A percentile compares a stretch with the other conserved stretches of the same genome.
These are phyloP conservation scores for Pedetes capensis DNA, from an alignment of 2,113 vertebrate genomes.

Conservation along the genomic window DNA sequence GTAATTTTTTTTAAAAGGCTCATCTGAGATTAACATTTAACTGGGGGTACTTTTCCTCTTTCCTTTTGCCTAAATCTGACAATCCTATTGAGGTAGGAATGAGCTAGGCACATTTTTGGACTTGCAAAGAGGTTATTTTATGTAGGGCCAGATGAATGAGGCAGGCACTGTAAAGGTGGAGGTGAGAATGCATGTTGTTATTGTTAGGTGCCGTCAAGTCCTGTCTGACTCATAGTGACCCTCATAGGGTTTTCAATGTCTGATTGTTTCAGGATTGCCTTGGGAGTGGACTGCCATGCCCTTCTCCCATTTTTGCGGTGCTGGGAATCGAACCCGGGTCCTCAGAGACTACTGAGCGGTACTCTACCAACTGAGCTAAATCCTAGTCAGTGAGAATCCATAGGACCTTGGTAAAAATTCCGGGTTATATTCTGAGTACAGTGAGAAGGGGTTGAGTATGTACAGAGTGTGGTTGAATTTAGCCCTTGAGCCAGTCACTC, in stretches of 20 bases:
- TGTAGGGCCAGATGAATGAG: not conserved
- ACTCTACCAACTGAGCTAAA: no score
- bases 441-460: not conserved
- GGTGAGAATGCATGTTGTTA: not conserved
- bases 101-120: not conserved
- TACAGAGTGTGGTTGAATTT: not conserved
- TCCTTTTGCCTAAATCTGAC: not conserved
- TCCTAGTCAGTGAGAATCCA: no score
- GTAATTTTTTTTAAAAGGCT: no score
- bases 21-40: not conserved
- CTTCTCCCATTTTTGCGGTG: no score
- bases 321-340: no score
- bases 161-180: not conserved
- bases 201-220: no score
- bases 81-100: not conserved
- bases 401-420: not conserved
- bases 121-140: not conserved
- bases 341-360: no score
- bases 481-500: not conserved
- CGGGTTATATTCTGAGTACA: not conserved
- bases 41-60: not conserved
- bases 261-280: no score
- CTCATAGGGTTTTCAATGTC: no score
- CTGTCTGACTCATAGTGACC: no score
- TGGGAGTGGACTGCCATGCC: no score